Percentiles rank a stretch among this genome's conserved stretches.
These are phyloP conservation scores for Muscicapa adusta DNA, from an alignment of 2,113 vertebrate species.

Conservation along the genomic window DNA sequence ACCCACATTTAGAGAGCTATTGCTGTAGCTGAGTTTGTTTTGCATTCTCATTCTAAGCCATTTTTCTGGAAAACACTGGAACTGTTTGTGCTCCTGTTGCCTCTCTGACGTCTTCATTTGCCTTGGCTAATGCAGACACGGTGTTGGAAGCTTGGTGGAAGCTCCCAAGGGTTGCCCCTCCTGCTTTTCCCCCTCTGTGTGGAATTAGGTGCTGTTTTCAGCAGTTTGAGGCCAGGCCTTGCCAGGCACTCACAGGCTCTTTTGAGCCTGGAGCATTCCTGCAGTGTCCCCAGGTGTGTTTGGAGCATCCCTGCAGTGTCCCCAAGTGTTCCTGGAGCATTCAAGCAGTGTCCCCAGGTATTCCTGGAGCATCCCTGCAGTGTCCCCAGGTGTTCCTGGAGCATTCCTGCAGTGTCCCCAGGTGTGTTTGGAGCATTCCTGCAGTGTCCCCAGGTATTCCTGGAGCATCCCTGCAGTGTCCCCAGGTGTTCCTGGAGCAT, in stretches of 20 bases:
- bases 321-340: no score
- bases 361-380: no score
- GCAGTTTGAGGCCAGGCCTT: background rate
- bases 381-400: no score
- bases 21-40: background rate
- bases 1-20: background rate
- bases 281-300: no score
- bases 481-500: no score
- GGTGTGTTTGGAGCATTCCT: no score
- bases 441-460: no score
- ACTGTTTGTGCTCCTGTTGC: background rate
- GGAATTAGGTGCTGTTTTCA: background rate
- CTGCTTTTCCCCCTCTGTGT: background rate
- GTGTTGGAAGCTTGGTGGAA: background rate
- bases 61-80: slow-evolving; percentile 28
- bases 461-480: no score
- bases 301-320: no score
- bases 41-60: background rate
- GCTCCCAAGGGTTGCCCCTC: background rate
- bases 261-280: no score
- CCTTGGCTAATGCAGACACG: fast-evolving
- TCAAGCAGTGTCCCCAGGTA: no score
- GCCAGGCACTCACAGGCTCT: background rate
- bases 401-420: no score
- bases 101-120: background rate